Base-by-base conservation (phyloP, 2,888 invertebrate species). In the Lamproptera curius region DNA sequence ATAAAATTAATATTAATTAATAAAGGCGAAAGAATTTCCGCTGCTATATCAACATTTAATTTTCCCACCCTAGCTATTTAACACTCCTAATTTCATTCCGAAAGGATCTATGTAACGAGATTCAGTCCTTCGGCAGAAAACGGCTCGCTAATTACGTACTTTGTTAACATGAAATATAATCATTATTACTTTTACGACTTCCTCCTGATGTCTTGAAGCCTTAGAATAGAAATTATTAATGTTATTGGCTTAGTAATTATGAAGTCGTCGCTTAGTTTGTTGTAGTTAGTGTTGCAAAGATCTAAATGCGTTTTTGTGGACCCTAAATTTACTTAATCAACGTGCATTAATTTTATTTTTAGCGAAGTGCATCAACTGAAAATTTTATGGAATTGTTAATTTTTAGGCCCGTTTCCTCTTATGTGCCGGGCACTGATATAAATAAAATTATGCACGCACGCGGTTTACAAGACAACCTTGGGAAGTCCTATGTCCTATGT, bases 11-110 rank as follows among this genome's bases (percentile, higher is more conserved):
- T n/a, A 20, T 10, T n/a, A 34, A 42, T 35, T 35, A 20, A 35
- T 15, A 17, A 35, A 3, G 13, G 11, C 31, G n/a, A 42, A 38
- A 42, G 14, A 16, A n/a, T n/a, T n/a, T 33, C 35, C 48, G 33
- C 14, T 26, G 48, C 42, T 42, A 40, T 39, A 43, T 48, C 43
- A 42, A 48, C 39, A 5, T 48, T 39, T 39, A 34, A 48, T 39
- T 43, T 26, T 11, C 23, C 39, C 34, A 4, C 14, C n/a, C 16
- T 39, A 16, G 26, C 26, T 42, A 33, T 31, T 42, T 37, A 23
- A 33, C 16, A 16, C 40, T 23, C n/a, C 16, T 47, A 42, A 48
- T 43, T 35, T 13, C 37, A 8, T 23, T 20, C 9, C 16, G 39
- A 26, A 28, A 34, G 11, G 35, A 14, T 46, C n/a, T 14, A 20